Evolutionary conservation across 2,797 vertebrate species (phyloP).

Genomic region (Pelobates cultripes): DNA sequence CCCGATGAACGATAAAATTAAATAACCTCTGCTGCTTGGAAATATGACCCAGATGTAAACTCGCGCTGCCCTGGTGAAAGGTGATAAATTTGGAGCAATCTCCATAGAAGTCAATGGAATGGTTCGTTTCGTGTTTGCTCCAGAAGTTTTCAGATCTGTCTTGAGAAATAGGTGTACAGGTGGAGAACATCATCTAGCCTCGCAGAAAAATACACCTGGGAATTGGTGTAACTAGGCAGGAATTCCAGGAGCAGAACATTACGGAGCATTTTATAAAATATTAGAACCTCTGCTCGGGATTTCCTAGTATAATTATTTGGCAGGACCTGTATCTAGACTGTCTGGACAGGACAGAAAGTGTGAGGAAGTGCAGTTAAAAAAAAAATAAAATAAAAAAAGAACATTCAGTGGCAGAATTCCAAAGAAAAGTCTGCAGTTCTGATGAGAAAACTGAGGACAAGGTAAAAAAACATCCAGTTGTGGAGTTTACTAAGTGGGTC

Average conservation of each 20-base stretch:
- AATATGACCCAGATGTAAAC: too few species aligned
- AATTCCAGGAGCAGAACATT: neutral
- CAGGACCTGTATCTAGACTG: neutral
- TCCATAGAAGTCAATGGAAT: too few species aligned
- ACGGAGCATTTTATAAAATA: neutral
- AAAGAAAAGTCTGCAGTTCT: neutral
- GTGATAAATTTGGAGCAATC: too few species aligned
- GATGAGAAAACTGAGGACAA: neutral
- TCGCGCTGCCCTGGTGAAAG: too few species aligned
- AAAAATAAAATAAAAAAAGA: neutral
- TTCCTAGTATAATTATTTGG: neutral
- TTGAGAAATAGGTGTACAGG: too few species aligned
- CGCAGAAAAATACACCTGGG: neutral
- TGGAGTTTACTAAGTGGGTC: neutral
- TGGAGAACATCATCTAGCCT: neutral
- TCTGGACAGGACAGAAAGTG: neutral
- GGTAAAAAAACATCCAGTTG: neutral
- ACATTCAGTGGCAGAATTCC: neutral
- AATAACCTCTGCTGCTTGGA: neutral
- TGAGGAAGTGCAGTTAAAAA: neutral
- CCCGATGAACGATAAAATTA: neutral
- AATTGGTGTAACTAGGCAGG: neutral
- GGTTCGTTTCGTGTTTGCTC: too few species aligned
- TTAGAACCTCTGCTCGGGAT: neutral
- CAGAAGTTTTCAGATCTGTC: too few species aligned